Evolutionary conservation across 53 echinoderm and acorn worm genomes (phyloP), one percentile per base, ranked within the genome.

Genomic region (Echinarachnius parma): DNA sequence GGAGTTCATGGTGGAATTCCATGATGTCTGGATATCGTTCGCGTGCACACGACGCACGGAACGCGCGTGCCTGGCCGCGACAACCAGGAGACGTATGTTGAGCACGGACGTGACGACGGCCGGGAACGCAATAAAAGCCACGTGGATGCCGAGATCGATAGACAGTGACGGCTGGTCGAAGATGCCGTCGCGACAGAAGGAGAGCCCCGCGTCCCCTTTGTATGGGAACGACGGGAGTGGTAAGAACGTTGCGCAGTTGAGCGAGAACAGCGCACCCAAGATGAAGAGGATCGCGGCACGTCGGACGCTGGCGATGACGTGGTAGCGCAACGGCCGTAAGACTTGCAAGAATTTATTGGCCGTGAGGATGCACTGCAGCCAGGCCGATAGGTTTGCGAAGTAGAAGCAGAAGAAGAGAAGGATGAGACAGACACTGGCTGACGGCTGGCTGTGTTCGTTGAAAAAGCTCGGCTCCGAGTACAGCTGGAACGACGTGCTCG

Each of bases 381-480:
- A 72, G 14, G 24, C 39, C 5, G 74, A 72, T 10, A 72, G 7
- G 74, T 72, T 72, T n/a, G 74, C 74, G 3, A 25, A 37, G 44
- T 72, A 72, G 44, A 72, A 72, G 20, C 74, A 72, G 42, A 72
- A 8, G 74, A 72, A 72, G 35, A 72, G 57, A 5, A 72, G 57
- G 2, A 26, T 3, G 35, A 72, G 44, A 28, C 74, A 72, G 16
- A 72, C 1, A 25, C 39, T 37, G 10, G 74, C 10, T 0, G 57
- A 55, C 13, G 45, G 74, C 11, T 0, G 0, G 16, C 1, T 10
- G 1, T 56, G 24, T 4, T 57, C 28, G n/a, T 39, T 37, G 42
- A 72, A 72, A 28, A 72, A 72, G 34, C 46, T 54, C 9, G 74
- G 74, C n/a, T 72, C 74, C 16, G 74, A 72, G 57, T 72, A 72